Evolutionary conservation across 2,888 invertebrate species (phyloP), one percentile per base, ranked within the genome.

Genomic region (Hartigia nigra): DNA sequence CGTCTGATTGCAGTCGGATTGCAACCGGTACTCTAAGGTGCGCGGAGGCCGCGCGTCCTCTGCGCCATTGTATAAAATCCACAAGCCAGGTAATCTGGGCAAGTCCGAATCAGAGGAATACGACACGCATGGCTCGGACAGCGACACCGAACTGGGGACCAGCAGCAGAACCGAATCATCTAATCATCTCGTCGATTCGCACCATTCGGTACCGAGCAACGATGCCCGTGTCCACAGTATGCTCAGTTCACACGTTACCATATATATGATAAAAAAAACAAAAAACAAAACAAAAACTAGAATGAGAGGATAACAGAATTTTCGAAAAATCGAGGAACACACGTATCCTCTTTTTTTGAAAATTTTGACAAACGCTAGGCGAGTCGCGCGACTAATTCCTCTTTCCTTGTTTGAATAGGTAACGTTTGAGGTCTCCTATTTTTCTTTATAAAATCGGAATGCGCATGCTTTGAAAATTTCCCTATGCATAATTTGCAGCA

Each of bases 91-190:
- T 95, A 97, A 97, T 95, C 95, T 97, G 95, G 97, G 97, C 93
- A 97, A 97, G 92, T 97, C 97, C 94, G 97, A 97, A 95, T 97
- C 97, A 93, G 97, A 97, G 95, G 97, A 97, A 94, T 97, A 97
- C 94, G 97, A 97, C 94, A 95, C 95, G 89, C 93, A 95, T 90
- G 95, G 95, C 90, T 95, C 95, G 92, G 95, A 95, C 92, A 97
- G 97, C 92, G 97, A 97, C 92, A 93, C 93, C 90, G 94, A 94
- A 86, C 94, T 95, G 90, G 96, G 95, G 87, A 92, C 92, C 83
- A 92, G 92, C 83, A 92, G 91, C 90, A 92, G 92, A 84, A 92
- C 91, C 74, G 93, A 93, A 86, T 92, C 92, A 72, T 92, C 92
- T 79, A 92, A 91, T 86, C 93, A 92, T 85, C 89, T 93, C 84